Evolutionary conservation across 2,797 vertebrate genomes (phyloP), one percentile per base, ranked within the genome.

Genomic region (Myripristis jacobus): DNA sequence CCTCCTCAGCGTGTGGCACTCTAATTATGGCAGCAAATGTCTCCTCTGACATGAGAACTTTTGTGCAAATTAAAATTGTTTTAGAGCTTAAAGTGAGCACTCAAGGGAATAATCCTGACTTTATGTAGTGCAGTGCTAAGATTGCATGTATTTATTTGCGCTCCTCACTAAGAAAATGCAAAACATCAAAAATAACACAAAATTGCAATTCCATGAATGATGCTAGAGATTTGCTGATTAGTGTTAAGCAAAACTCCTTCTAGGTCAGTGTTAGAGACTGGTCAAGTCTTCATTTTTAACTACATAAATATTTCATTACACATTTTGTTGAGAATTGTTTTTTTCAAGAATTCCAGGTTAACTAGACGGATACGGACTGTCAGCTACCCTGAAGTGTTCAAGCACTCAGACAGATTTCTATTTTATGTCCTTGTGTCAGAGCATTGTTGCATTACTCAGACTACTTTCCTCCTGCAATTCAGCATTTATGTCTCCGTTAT

Each of bases 341-440:
- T 60, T 53, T 18, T 29, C 25, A 87, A 58, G 48, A n/a, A 50
- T 36, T 24, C 59, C 38, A 69, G 52, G n/a, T 72, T 87, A 64
- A 54, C 60, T 36, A 75, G 47, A 66, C 81, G 70, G 71, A 59
- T 73, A 50, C 46, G 63, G 81, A 72, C 71, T 53, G 76, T 70
- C 69, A 80, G 63, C 65, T 56, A 78, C 52, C 51, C 47, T 34
- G 47, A 80, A 53, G 80, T 27, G 73, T 44, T 80, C 41, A 48
- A 70, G 59, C 67, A 65, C 84, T 85, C 61, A 60, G 85, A 82
- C 75, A 68, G 68, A 63, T 59, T 76, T 78, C 66, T 86, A 72
- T 85, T 90, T 90, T 88, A 80, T 90, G 90, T 88, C 89, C 81
- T 91, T 91, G 87, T 73, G 79, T 90, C 66, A 22, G 70, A 83